Percentiles rank a stretch among this genome's conserved stretches.
Conservation (phyloP, 2,888 invertebrate genomes). For the Andricus curvator region DNA sequence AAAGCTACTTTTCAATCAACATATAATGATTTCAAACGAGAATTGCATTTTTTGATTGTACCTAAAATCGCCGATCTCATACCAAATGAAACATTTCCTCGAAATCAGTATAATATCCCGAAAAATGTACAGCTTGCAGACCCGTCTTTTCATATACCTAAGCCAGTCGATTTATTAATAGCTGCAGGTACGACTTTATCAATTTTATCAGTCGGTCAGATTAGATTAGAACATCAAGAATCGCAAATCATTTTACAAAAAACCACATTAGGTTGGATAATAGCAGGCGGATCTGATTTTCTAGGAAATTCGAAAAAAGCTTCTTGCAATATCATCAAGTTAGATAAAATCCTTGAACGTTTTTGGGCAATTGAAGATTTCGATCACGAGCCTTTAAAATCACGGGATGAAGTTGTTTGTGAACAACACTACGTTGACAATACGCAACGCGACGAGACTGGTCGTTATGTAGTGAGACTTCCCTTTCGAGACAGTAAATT, state of each 20-base stretch:
- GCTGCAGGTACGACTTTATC: background rate
- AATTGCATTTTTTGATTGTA: too few relatives aligned
- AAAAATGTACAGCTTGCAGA: too few relatives aligned
- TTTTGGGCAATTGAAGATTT: constrained; percentile 10
- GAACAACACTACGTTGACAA: background rate
- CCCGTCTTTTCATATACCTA: too few relatives aligned
- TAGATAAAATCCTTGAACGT: constrained; percentile 17
- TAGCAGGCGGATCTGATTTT: constrained; percentile 14
- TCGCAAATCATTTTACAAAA: constrained; percentile 27
- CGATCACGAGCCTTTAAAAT: too few relatives aligned
- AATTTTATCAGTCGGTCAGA: constrained; percentile 30
- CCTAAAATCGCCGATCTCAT: too few relatives aligned
- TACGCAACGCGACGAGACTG: background rate
- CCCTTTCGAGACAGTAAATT: constrained; percentile 4
- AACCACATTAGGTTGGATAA: constrained; percentile 25
- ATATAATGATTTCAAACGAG: too few relatives aligned
- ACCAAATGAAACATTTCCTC: too few relatives aligned
- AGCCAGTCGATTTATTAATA: background rate
- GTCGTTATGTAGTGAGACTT: background rate
- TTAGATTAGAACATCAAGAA: background rate
- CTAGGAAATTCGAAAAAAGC: background rate
- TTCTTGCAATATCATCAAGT: constrained; percentile 19
- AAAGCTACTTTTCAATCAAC: too few relatives aligned
- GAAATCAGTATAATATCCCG: too few relatives aligned
- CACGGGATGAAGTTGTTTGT: background rate